Base-by-base conservation (phyloP, 2,113 vertebrate species). In the Ptilonorhynchus violaceus region DNA sequence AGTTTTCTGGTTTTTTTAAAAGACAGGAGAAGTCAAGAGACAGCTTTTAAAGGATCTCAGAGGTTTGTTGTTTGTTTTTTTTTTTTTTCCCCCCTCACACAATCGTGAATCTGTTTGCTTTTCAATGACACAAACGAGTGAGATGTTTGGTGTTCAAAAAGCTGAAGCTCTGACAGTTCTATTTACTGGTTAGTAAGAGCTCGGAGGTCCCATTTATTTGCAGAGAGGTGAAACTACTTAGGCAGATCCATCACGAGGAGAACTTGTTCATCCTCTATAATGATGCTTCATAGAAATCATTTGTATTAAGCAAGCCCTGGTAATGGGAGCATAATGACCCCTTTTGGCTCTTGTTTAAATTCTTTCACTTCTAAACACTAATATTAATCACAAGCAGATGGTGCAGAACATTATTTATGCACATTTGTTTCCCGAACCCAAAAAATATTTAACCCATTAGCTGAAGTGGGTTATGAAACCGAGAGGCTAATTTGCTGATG, bases 311-410 rank as follows among this genome's bases (percentile, higher is more conserved):
- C 95, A 82, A 84, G 73, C 92, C 39, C 95, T 82, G 68, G 63
- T 96, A 83, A 95, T 88, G 76, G 90, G 78, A 96, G 92, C 92
- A 95, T 93, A 90, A 70, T 95, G 95, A 97, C 85, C 95, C 82
- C 92, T 97, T 96, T 92, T 93, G 89, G 75, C 91, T 96, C 82
- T 96, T 94, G 60, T 94, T 96, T 92, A 92, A 93, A 91, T 96
- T 94, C 81, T 97, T 96, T 63, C 92, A 96, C 94, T 95, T 96
- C 95, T 95, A 78, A 92, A 96, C 92, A 76, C 84, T 88, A 93
- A 86, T 86, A 93, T 96, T 96, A 97, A 96, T 98, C 93, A 95
- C 72, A 95, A 93, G 88, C 94, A 95, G 95, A n/a, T 96, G 77
- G 92, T 93, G 42, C 81, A 94, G 88, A 93, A 96, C 74, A 58